A percentile compares a stretch with the other conserved stretches of the same genome.
These are phyloP conservation scores for Rallus limicola DNA, from an alignment of 2,113 vertebrate genomes.

Conservation along the genomic window DNA sequence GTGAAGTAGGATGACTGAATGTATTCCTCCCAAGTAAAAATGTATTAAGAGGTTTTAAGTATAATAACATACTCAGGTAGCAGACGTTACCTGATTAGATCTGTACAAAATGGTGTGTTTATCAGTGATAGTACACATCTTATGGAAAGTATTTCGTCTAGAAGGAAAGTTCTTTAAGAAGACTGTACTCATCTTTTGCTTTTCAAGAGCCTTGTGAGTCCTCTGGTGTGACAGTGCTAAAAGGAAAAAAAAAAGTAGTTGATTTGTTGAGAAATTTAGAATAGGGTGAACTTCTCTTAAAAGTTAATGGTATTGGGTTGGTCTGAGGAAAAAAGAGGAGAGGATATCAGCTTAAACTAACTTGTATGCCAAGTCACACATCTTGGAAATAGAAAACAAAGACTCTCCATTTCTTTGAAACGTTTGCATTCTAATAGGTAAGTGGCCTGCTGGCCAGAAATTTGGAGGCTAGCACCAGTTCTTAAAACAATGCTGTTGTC, in stretches of 20 bases:
- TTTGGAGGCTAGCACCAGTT: not conserved
- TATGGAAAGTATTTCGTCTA: not conserved
- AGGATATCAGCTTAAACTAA: not conserved
- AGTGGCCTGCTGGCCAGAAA: not conserved
- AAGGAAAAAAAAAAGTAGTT: not conserved
- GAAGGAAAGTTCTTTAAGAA: not conserved
- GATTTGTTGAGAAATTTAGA: not conserved
- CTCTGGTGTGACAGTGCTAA: not conserved
- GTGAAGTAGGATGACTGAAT: not conserved
- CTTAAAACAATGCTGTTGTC: not conserved
- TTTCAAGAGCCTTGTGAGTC: not conserved
- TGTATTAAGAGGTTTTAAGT: not conserved
- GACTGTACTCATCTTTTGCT: not conserved
- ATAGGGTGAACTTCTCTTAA: not conserved
- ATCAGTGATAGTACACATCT: not conserved
- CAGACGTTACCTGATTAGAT: not conserved
- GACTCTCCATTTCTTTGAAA: not conserved
- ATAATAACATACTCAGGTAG: not conserved
- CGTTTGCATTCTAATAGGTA: not conserved
- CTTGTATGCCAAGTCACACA: not conserved
- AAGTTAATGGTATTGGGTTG: not conserved
- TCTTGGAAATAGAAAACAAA: not conserved
- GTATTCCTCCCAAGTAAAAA: not conserved
- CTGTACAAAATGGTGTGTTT: not conserved
- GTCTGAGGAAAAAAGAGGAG: not conserved